These are phyloP conservation scores for Apotomis capreana DNA, from an alignment of 2,888 invertebrate genomes.

Conservation along the genomic window DNA sequence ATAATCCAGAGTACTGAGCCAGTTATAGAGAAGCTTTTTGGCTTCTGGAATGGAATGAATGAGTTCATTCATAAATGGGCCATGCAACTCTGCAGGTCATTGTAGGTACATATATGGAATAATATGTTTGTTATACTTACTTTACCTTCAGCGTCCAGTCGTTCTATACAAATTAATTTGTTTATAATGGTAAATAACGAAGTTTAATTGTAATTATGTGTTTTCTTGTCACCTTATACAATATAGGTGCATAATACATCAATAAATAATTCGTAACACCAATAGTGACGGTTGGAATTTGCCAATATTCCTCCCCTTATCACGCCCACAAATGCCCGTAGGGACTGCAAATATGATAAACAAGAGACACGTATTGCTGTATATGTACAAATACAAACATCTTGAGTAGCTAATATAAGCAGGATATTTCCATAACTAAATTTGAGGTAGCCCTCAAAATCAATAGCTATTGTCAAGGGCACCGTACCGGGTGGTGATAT, in stretches of 20 bases:
- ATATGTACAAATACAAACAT: not conserved
- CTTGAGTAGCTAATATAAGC: not conserved
- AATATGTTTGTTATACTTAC: too few relatives aligned
- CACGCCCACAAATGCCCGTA: not conserved
- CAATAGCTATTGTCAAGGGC: constrained; percentile 46
- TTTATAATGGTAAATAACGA: too few relatives aligned
- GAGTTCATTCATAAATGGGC: too few relatives aligned
- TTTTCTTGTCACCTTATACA: not conserved
- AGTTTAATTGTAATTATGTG: not conserved
- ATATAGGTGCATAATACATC: not conserved
- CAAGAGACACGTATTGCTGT: not conserved
- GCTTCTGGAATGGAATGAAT: too few relatives aligned
- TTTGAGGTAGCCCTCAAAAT: constrained; percentile 40
- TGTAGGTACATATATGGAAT: too few relatives aligned
- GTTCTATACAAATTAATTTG: too few relatives aligned
- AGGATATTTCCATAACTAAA: constrained; percentile 14
- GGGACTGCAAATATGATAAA: not conserved
- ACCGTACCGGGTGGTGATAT: constrained; percentile 42
- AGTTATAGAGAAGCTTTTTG: too few relatives aligned
- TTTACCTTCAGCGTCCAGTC: too few relatives aligned
- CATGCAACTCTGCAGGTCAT: too few relatives aligned
- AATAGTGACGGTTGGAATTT: not conserved
- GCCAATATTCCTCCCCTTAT: not conserved
- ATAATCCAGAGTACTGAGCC: too few relatives aligned
- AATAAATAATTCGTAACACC: not conserved